Evolutionary conservation across 2,113 vertebrate species (phyloP).

Genomic region (Parus major): DNA sequence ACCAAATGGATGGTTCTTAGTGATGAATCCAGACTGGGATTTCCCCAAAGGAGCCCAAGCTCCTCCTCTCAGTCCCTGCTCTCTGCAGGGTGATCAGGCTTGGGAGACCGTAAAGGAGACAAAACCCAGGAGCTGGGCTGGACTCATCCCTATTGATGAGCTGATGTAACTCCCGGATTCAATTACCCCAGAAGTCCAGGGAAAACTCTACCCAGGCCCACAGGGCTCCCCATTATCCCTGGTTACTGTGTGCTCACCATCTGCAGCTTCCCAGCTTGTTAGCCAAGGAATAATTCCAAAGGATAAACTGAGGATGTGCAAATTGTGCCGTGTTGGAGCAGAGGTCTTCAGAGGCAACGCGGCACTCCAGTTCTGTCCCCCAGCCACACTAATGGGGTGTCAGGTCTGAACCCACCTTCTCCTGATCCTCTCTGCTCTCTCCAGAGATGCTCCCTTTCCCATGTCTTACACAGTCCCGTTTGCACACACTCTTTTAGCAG

Average conservation of each 20-base stretch:
- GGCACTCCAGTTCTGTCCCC: background rate
- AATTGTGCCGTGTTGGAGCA: rapidly evolving
- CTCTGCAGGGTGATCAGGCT: background rate
- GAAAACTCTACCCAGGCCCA: background rate
- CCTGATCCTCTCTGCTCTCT: background rate
- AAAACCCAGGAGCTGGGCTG: background rate
- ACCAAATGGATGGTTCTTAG: rapidly evolving
- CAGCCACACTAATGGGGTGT: rapidly evolving
- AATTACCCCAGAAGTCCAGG: background rate
- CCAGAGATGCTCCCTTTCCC: background rate
- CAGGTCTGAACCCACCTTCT: background rate
- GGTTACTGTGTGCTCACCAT: background rate
- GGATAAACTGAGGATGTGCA: background rate
- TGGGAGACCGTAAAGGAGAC: background rate
- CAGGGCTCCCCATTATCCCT: background rate
- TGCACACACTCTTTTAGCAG: background rate
- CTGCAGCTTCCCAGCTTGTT: background rate
- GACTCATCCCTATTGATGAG: slow-evolving; percentile 21
- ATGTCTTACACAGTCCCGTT: rapidly evolving
- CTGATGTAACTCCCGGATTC: background rate
- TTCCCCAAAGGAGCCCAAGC: rapidly evolving
- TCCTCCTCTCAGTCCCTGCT: background rate
- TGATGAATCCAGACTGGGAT: background rate
- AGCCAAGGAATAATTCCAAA: background rate
- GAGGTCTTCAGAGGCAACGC: background rate